Evolutionary conservation across 53 echinoderm and acorn worm species (phyloP).

Genomic region (Mesocentrotus franciscanus): DNA sequence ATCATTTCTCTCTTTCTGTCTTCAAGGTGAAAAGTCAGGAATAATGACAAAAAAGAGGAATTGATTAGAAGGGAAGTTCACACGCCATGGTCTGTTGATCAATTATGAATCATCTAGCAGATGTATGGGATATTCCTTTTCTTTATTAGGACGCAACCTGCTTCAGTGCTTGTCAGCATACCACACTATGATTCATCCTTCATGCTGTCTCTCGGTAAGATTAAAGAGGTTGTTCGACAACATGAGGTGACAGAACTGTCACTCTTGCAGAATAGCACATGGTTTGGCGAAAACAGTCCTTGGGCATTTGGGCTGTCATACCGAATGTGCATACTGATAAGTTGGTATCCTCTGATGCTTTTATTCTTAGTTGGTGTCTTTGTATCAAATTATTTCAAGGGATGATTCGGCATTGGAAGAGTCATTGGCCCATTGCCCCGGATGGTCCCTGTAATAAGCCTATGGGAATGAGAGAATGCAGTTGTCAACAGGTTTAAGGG

Average conservation of each 20-base stretch:
- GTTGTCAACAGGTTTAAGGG: too few species aligned
- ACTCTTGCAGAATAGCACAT: background rate
- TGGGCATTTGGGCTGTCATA: background rate
- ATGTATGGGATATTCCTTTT: constrained; percentile 18
- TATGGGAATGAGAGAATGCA: too few species aligned
- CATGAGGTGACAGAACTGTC: background rate
- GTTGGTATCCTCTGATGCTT: too few species aligned
- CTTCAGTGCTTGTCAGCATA: background rate
- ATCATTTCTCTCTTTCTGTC: background rate
- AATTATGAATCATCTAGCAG: constrained; percentile 51
- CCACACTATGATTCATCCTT: background rate
- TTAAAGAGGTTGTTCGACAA: background rate
- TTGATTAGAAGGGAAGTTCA: constrained; percentile 52
- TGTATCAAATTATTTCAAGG: background rate
- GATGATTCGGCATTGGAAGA: background rate
- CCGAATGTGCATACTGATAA: background rate
- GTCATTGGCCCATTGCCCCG: background rate
- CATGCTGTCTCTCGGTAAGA: background rate
- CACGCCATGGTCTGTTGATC: constrained; percentile 42
- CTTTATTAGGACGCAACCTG: constrained; percentile 3
- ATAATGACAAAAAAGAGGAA: background rate
- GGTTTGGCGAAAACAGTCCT: background rate
- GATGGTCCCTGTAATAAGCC: too few species aligned
- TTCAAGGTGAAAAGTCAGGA: constrained; percentile 22
- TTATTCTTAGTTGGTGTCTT: too few species aligned